Evolutionary conservation across 2,888 invertebrate species (phyloP).

Genomic region (Auanema sp.): DNA sequence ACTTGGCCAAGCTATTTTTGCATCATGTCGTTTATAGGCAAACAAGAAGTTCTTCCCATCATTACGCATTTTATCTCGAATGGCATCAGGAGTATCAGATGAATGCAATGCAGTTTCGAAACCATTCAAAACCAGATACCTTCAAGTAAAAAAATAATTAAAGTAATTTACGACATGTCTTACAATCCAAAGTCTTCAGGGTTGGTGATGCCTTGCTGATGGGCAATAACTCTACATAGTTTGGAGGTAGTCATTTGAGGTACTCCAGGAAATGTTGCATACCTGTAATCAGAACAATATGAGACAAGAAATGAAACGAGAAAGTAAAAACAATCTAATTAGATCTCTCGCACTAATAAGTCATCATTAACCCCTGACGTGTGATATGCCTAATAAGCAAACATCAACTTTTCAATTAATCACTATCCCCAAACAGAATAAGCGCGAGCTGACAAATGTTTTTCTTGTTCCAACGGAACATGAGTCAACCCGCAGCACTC

Average conservation of each 20-base stretch:
- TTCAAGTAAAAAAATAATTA: slow-evolving; percentile 24
- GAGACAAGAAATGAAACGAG: slow-evolving; percentile 13
- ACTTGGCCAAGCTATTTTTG: slow-evolving; percentile 91
- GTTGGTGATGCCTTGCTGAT: slow-evolving; percentile 91
- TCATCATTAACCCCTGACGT: too few relatives aligned
- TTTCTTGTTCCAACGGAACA: too few relatives aligned
- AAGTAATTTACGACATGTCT: slow-evolving; percentile 26
- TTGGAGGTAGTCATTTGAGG: slow-evolving; percentile 90
- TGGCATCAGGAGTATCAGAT: slow-evolving; percentile 85
- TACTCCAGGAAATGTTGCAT: slow-evolving; percentile 80
- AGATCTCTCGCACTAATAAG: too few relatives aligned
- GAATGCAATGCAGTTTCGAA: slow-evolving; percentile 83
- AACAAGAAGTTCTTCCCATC: slow-evolving; percentile 71
- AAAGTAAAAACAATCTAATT: slow-evolving; percentile 89
- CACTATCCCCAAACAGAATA: not conserved
- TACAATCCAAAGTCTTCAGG: slow-evolving; percentile 93
- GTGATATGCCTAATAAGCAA: too few relatives aligned
- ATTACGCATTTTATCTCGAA: slow-evolving; percentile 72
- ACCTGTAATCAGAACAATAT: slow-evolving; percentile 71
- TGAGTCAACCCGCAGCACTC: too few relatives aligned
- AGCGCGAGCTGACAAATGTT: too few relatives aligned
- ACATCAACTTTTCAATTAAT: not conserved
- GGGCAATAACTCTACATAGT: slow-evolving; percentile 85
- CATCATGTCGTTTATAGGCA: slow-evolving; percentile 91
- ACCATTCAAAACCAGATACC: slow-evolving; percentile 58